Evolutionary conservation across 2,888 invertebrate genomes (phyloP), one percentile per base, ranked within the genome.

Genomic region (Glyphotaelius pellucidus): DNA sequence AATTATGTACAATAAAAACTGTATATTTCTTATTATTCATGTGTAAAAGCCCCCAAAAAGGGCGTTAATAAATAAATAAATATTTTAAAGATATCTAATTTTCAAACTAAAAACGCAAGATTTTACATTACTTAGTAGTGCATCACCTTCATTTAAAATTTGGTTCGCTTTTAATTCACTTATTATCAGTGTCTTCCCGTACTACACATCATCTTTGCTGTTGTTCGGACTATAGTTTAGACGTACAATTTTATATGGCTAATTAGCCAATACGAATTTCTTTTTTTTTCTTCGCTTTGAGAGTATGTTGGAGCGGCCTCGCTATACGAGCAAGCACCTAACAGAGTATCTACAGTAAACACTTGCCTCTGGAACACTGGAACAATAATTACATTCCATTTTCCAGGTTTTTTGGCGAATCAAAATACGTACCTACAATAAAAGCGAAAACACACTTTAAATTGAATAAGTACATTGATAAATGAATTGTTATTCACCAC

Each of bases 371-470:
- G 67, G 52, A 42, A 85, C 85, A 90, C 85, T 90, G 85, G 90
- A 90, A 90, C 79, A 90, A 90, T 90, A 67, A 83, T 83, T 35
- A 83, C 79, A 90, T 90, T 90, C 81, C 42, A 38, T 90, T 79
- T 85, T 85, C 67, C 79, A 67, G n/a, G 31, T 42, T 52, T 90
- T 90, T 86, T 25, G 15, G 31, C n/a, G 5, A 85, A 38, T 67
- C 42, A 79, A 90, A 42, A 1, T 67, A 47, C 15, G 15, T 3
- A 67, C 9, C 25, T 25, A 67, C 67, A 67, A 67, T 38, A 80
- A 90, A 90, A 90, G 80, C 85, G 35, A 90, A 90, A 90, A 83
- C 32, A 11, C 7, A 35, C 25, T 7, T 12, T 86, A 35, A 31
- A 81, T 19, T 31, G 81, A 81, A 81, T 80, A 80, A 30, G 12